Evolutionary conservation across 2,888 invertebrate species (phyloP).

Genomic region (Celastrina argiolus): DNA sequence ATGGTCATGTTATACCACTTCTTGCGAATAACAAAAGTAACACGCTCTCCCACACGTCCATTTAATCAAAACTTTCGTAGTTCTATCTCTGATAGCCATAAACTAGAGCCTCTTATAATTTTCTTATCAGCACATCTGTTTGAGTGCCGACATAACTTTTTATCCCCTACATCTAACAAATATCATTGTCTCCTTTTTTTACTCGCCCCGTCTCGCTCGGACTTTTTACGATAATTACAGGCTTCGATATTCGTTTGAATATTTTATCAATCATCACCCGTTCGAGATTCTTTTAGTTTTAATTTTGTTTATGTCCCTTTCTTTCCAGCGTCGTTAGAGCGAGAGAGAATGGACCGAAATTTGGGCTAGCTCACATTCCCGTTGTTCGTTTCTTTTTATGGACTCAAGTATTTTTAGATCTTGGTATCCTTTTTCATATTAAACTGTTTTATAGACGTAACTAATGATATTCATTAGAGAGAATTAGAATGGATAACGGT

Average conservation of each 20-base stretch:
- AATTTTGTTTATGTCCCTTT: background rate
- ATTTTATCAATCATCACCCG: slow-evolving; percentile 18
- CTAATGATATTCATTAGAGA: slow-evolving; percentile 5
- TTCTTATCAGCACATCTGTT: slow-evolving; percentile 56
- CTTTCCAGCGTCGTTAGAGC: background rate
- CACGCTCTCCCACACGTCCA: background rate
- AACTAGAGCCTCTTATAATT: slow-evolving; percentile 47
- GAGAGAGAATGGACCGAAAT: background rate
- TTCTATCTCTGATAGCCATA: slow-evolving; percentile 27
- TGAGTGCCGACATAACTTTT: slow-evolving; percentile 48
- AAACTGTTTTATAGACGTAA: background rate
- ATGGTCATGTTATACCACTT: slow-evolving; percentile 5
- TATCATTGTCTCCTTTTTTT: slow-evolving; percentile 46
- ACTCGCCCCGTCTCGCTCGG: slow-evolving; percentile 29
- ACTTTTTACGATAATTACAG: slow-evolving; percentile 24
- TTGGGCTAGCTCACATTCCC: background rate
- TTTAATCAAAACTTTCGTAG: slow-evolving; percentile 19
- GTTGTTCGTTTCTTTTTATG: slow-evolving; percentile 11
- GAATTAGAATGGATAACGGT: background rate
- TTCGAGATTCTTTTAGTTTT: slow-evolving; percentile 10
- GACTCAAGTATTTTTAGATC: background rate
- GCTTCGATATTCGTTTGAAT: slow-evolving; percentile 17
- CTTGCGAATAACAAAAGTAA: slow-evolving; percentile 14
- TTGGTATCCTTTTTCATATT: slow-evolving; percentile 1
- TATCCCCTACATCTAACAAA: slow-evolving; percentile 47